phyloP scores from a whole-genome alignment of 2,113 vertebrate genomes.

The Tauraco erythrolophus region DNA sequence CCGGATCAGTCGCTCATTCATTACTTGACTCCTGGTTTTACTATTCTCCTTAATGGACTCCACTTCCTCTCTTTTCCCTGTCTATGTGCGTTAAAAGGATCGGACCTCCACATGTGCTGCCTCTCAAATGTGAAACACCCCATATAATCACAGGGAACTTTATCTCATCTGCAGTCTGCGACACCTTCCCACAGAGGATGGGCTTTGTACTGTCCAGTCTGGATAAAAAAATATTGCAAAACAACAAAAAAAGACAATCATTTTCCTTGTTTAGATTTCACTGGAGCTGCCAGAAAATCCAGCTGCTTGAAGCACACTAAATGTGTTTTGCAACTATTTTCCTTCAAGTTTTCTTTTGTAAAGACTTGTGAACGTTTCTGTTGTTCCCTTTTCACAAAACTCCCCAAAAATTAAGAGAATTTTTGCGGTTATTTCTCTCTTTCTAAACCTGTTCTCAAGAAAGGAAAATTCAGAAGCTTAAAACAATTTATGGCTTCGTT shows the following conservation, averaged over 20 bases:
- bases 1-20: not conserved
- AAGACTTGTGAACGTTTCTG: not conserved
- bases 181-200: conserved; percentile 56
- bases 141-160: conserved; percentile 48
- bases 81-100: not conserved
- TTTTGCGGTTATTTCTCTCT: not conserved
- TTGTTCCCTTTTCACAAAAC: not conserved
- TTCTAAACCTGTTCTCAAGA: not conserved
- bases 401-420: not conserved
- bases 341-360: conserved; percentile 26
- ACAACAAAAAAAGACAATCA: conserved; percentile 7
- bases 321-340: conserved; percentile 31
- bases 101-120: conserved; percentile 21
- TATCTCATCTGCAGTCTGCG: conserved; percentile 24
- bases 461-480: not conserved
- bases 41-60: conserved; percentile 48
- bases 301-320: conserved; percentile 36
- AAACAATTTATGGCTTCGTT: not conserved
- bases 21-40: conserved; percentile 56
- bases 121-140: conserved; percentile 30
- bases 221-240: conserved; percentile 34
- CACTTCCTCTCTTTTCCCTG: conserved; percentile 36
- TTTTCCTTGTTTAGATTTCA: conserved; percentile 62
- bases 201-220: conserved; percentile 43
- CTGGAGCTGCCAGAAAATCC: conserved; percentile 58